Base-by-base conservation (phyloP, 2,888 invertebrate species). In the Odontocolon sp. region DNA sequence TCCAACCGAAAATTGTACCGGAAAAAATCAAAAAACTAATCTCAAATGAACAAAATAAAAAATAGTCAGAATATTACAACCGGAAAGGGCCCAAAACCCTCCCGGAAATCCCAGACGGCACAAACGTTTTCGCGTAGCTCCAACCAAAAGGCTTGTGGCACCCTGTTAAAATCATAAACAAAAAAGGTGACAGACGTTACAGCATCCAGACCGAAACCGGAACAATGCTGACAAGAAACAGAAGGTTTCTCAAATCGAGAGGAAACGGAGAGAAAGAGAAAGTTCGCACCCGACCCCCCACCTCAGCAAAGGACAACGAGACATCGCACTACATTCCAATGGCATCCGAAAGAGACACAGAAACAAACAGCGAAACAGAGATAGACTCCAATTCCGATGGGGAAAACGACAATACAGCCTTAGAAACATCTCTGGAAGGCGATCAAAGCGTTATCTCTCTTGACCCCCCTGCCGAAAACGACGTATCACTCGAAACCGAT, bases 221-320 rank as follows among this genome's bases (percentile, higher is more conserved):
- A 5, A 38, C 3, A 28, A 42, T 64, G 8, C 64, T 71, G 0
- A 64, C 42, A n/a, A 71, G 71, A 56, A 71, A 71, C 16, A 63
- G 71, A 54, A 26, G 71, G 45, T 64, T 71, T 21, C 54, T 71
- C n/a, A 71, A 71, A 33, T 47, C 50, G 5, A 56, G 31, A 42
- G 21, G 18, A 16, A 23, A 9, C 8, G 26, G 16, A 3, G 21
- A 47, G 21, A 33, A 9, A 5, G n/a, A 33, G 11, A 50, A 28
- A 11, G 3, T 14, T 18, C 16, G 5, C 9, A 47, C 1, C 21
- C 47, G 28, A 26, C 3, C 11, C 28, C 11, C 28, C 26, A 28
- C 11, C 28, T 14, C 28, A 9, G 11, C 31, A 2, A 18, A 33
- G 16, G 8, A 18, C 33, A 18, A 54, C 18, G 33, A 54, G 8